Base-by-base conservation (phyloP, 2,888 invertebrate genomes). In the Heliothis peltigera region DNA sequence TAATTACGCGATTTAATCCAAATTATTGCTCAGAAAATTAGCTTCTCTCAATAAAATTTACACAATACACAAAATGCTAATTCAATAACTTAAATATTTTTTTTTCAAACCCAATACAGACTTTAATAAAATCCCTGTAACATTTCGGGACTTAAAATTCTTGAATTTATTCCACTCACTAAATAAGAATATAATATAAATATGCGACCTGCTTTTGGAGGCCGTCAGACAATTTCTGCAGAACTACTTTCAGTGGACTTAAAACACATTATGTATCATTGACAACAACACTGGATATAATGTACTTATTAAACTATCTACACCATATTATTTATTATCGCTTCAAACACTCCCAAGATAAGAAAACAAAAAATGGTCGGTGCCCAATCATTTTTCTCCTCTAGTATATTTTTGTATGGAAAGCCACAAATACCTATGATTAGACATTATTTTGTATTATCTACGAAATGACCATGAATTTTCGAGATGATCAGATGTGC, bases 271-370 rank as follows among this genome's bases (percentile, higher is more conserved):
- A 58, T 53, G 32, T 55, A 25, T 59, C 54, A 65, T 76, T 59
- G 32, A 51, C 64, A 67, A 59, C 57, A 65, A 79, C 72, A 76
- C 47, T 68, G 54, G 49, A 63, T 77, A 64, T 52, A 67, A 57
- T 53, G 46, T 64, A 79, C 48, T n/a, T n/a, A n/a, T n/a, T 79
- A 52, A 25, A 67, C 10, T 64, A 54, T 5, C 44, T 72, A 60
- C n/a, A 52, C 18, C 19, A 51, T 65, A 62, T 52, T 51, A 32
- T 60, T 42, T 46, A 64, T 35, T 62, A 28, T 12, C 39, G 22
- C 21, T 43, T 32, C n/a, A 46, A 32, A 54, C 58, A 55, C 60
- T 39, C 51, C 25, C 32, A 63, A 62, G 42, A 39, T 54, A 58
- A 54, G 18, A 19, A 32, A 51, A 64, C 61, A 12, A 0, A n/a